Evolutionary conservation across 2,113 vertebrate species (phyloP).

Genomic region (Lagopus muta): DNA sequence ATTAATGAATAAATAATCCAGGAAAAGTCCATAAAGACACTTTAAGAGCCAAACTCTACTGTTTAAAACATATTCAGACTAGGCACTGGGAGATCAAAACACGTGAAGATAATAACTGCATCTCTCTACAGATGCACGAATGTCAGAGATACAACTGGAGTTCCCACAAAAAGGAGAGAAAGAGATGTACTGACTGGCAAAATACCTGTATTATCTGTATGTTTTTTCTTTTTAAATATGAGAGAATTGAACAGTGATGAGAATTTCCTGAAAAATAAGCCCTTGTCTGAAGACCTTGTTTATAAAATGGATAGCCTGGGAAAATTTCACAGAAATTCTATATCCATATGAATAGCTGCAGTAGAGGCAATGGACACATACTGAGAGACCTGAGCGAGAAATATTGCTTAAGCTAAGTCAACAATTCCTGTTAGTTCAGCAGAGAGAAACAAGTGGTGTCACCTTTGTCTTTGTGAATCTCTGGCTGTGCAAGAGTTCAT

Average conservation of each 20-base stretch:
- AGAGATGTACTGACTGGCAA: neutral
- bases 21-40: neutral
- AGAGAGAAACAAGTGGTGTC: neutral
- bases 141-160: neutral
- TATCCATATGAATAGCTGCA: neutral
- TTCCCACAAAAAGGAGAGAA: neutral
- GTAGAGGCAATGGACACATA: neutral
- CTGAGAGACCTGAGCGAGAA: conserved; percentile 4
- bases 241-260: neutral
- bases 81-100: neutral
- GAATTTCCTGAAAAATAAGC: neutral
- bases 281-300: neutral
- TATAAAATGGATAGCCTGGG: neutral
- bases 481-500: neutral
- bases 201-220: neutral
- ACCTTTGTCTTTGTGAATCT: neutral
- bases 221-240: neutral
- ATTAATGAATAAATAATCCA: neutral
- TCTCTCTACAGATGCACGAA: accelerated
- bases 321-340: neutral
- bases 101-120: neutral
- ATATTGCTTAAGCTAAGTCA: conserved; percentile 25
- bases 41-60: neutral
- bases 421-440: conserved; percentile 13
- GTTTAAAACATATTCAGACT: neutral